phyloP scores from a whole-genome alignment of 2,113 vertebrate species.

The Geococcyx californianus region DNA sequence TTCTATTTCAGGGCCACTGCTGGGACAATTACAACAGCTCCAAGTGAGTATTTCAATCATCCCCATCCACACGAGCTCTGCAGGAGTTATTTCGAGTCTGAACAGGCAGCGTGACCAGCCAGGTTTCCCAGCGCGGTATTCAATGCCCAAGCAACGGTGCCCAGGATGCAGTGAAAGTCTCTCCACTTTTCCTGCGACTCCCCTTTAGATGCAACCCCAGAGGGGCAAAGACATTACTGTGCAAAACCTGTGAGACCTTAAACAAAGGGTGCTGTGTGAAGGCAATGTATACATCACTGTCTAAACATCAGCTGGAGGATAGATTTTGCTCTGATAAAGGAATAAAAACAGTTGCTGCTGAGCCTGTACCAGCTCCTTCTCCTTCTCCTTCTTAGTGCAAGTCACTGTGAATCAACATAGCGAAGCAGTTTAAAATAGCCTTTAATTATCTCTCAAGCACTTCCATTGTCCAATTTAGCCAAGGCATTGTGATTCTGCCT shows the following conservation, averaged over 20 bases:
- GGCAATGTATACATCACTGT: accelerated
- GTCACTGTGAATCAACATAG: background rate
- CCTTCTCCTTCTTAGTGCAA: background rate
- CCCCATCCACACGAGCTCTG: background rate
- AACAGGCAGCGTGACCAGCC: accelerated
- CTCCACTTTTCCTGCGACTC: background rate
- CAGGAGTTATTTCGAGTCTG: background rate
- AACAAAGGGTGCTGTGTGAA: background rate
- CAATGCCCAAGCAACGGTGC: accelerated
- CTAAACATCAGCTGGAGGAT: background rate
- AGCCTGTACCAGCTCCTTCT: background rate
- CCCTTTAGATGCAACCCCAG: background rate
- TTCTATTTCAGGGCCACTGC: background rate
- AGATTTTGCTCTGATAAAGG: background rate
- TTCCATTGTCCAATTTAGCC: background rate
- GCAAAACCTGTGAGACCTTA: background rate
- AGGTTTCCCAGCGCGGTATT: accelerated
- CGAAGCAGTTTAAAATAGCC: background rate
- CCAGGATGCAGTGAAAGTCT: background rate
- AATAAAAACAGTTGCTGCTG: background rate
- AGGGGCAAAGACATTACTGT: background rate
- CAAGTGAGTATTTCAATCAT: background rate
- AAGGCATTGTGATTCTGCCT: background rate
- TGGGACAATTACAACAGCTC: background rate
- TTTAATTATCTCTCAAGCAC: background rate